A percentile compares a stretch with the other conserved stretches of the same genome.
phyloP scores from a whole-genome alignment of 2,113 vertebrate species.

The Colistium nudipinnis region DNA sequence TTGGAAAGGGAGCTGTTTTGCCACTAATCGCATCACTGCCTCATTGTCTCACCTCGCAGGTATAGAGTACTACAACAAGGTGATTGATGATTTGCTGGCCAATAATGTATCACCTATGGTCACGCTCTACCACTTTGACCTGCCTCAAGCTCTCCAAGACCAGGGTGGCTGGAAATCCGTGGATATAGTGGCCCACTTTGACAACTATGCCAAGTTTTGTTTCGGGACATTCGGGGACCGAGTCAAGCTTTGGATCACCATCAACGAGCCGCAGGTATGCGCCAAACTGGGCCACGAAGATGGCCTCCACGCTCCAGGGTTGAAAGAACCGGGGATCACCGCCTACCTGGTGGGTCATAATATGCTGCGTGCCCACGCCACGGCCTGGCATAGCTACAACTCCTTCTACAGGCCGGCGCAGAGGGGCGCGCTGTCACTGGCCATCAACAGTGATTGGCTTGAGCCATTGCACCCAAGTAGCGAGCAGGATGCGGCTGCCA shows the following conservation, averaged over 20 bases:
- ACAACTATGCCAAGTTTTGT: conserved; percentile 83
- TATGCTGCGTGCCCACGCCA: conserved; percentile 82
- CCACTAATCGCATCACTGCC: neutral
- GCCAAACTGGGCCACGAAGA: conserved; percentile 76
- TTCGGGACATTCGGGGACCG: conserved; percentile 85
- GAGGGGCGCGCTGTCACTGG: conserved; percentile 76
- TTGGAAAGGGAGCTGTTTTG: neutral
- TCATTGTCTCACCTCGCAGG: conserved; percentile 69
- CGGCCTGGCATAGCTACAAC: conserved; percentile 84
- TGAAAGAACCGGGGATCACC: conserved; percentile 74
- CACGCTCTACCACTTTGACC: conserved; percentile 84
- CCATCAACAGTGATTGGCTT: conserved; percentile 80
- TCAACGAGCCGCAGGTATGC: conserved; percentile 82
- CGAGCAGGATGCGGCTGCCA: conserved; percentile 70
- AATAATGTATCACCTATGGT: conserved; percentile 79
- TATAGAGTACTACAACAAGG: conserved; percentile 85
- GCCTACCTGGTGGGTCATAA: conserved; percentile 82
- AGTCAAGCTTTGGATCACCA: conserved; percentile 86
- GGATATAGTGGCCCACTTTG: conserved; percentile 72
- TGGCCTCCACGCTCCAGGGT: conserved; percentile 72
- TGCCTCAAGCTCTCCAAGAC: conserved; percentile 84
- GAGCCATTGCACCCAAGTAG: conserved; percentile 73
- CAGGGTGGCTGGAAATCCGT: conserved; percentile 80
- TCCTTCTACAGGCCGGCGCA: conserved; percentile 76
- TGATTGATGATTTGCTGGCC: conserved; percentile 82